A percentile compares a stretch with the other conserved stretches of the same genome.
Evolutionary conservation across 1,140 invertebrate species (phyloP).

Genomic region (Meteorus sp.): DNA sequence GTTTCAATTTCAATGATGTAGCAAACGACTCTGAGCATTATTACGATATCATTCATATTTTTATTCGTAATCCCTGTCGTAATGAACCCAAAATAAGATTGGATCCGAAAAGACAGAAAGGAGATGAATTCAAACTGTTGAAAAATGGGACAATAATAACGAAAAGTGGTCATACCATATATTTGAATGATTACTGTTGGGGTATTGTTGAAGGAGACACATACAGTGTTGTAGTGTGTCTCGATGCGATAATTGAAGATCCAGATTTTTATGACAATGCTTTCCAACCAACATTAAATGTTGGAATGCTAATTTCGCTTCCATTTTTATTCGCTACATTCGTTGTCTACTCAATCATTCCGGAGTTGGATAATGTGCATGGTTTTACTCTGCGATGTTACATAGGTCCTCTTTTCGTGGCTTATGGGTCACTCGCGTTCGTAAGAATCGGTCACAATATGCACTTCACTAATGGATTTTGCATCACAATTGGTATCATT

Average conservation of each 20-base stretch:
- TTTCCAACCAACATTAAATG: background rate
- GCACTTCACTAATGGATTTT: slow-evolving; percentile 44
- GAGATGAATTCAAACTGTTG: slow-evolving; percentile 59
- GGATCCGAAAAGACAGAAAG: slow-evolving; percentile 47
- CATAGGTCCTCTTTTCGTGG: slow-evolving; percentile 53
- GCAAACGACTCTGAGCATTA: background rate
- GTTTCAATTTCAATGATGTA: background rate
- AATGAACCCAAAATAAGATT: slow-evolving; percentile 45
- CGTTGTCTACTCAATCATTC: slow-evolving; percentile 58
- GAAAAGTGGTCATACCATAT: slow-evolving; percentile 14
- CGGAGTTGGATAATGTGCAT: slow-evolving; percentile 61
- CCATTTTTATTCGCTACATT: slow-evolving; percentile 61
- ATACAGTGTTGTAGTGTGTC: slow-evolving; percentile 33
- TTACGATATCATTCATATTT: slow-evolving; percentile 13
- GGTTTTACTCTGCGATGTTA: slow-evolving; percentile 61
- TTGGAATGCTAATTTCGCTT: slow-evolving; percentile 58
- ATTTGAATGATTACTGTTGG: slow-evolving; percentile 32
- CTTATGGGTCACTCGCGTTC: slow-evolving; percentile 53
- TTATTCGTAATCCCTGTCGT: slow-evolving; percentile 27
- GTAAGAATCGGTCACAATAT: slow-evolving; percentile 49
- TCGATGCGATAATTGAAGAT: background rate
- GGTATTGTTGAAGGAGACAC: background rate
- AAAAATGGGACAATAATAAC: slow-evolving; percentile 60
- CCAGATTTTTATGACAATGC: background rate
- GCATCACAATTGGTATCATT: slow-evolving; percentile 56